These are phyloP conservation scores for Gandaritis pyraliata DNA, from an alignment of 2,888 invertebrate genomes.

Conservation along the genomic window DNA sequence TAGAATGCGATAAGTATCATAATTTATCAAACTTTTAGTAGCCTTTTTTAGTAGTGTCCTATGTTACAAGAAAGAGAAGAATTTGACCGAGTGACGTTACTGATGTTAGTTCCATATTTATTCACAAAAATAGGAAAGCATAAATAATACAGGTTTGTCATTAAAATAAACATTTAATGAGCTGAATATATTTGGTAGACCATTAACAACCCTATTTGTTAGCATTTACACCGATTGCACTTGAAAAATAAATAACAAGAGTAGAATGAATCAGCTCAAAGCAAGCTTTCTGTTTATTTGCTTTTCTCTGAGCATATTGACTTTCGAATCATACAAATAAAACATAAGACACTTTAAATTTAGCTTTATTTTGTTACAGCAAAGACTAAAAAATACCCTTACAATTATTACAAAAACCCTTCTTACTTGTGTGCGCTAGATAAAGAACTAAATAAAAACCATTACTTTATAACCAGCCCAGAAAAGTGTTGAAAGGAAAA, in stretches of 20 bases:
- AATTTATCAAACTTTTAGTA: too few relatives aligned
- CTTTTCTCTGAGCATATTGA: constrained; percentile 7
- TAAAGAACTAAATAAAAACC: not conserved
- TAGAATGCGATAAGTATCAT: too few relatives aligned
- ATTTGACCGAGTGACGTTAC: not conserved
- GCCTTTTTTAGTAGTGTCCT: too few relatives aligned
- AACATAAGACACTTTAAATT: not conserved
- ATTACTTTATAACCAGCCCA: not conserved
- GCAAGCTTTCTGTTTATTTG: constrained; percentile 9
- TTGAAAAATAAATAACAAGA: constrained; percentile 8
- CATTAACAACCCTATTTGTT: too few relatives aligned
- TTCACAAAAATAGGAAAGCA: too few relatives aligned
- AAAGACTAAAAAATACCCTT: not conserved
- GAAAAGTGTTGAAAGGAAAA: constrained; percentile 18
- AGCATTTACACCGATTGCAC: not conserved
- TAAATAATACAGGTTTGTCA: too few relatives aligned
- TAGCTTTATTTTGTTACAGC: not conserved
- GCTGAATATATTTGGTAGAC: too few relatives aligned
- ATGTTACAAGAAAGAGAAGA: too few relatives aligned
- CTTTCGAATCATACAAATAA: constrained; percentile 11
- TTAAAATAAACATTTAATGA: too few relatives aligned
- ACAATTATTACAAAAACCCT: not conserved
- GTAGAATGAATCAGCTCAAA: constrained; percentile 11
- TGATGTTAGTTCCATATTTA: not conserved
- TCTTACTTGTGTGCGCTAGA: not conserved